These are phyloP conservation scores for Drosophila formosana DNA, from an alignment of 2,888 invertebrate species.

Conservation along the genomic window DNA sequence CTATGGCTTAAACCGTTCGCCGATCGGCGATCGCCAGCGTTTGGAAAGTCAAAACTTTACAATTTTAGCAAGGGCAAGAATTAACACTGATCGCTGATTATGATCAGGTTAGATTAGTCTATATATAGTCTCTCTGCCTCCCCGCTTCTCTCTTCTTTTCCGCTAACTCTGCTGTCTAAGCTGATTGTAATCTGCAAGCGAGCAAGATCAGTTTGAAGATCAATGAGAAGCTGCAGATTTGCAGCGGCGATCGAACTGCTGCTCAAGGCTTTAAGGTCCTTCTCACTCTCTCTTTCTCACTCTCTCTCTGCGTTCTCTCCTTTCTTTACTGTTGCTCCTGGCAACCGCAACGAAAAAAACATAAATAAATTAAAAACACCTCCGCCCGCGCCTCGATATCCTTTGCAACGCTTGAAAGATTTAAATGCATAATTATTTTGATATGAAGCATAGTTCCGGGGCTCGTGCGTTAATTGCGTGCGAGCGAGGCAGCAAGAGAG, in stretches of 20 bases:
- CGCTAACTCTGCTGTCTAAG: background rate
- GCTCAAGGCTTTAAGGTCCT: background rate
- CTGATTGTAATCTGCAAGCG: slow-evolving; percentile 5
- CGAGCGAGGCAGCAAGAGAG: slow-evolving; percentile 35
- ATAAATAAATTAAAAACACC: slow-evolving; percentile 44
- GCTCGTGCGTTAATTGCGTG: slow-evolving; percentile 73
- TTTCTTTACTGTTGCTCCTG: slow-evolving; percentile 50
- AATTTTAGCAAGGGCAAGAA: background rate
- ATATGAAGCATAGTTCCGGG: slow-evolving; percentile 82
- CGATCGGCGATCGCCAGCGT: background rate
- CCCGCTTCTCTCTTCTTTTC: too few species aligned
- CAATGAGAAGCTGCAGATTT: slow-evolving; percentile 6
- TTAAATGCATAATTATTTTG: slow-evolving; percentile 79
- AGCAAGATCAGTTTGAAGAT: slow-evolving; percentile 2
- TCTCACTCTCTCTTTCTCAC: background rate
- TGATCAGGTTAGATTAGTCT: background rate
- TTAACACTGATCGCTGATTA: slow-evolving; percentile 10
- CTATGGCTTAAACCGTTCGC: background rate
- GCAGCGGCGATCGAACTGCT: background rate
- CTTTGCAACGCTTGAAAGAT: slow-evolving; percentile 76
- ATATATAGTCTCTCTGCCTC: too few species aligned
- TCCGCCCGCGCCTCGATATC: slow-evolving; percentile 42
- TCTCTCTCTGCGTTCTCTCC: background rate
- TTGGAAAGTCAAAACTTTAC: slow-evolving; percentile 2
- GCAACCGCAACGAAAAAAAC: slow-evolving; percentile 48